Base-by-base conservation (phyloP, 2,797 vertebrate species). In the Intellagama lesueurii region DNA sequence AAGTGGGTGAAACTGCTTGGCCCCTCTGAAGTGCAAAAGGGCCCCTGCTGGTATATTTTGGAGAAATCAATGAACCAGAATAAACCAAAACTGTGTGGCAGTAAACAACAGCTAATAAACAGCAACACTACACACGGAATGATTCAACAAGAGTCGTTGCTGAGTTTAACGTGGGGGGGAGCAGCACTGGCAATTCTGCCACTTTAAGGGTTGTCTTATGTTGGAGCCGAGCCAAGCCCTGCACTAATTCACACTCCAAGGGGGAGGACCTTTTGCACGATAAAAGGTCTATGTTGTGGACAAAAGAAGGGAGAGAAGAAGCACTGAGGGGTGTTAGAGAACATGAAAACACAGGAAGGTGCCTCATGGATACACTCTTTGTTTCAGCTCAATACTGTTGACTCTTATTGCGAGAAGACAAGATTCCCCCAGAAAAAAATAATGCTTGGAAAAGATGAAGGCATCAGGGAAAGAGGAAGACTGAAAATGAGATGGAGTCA, bases 21-120 rank as follows among this genome's bases (percentile, higher is more conserved):
- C 90, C 86, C 89, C 93, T 94, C 86, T 91, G n/a, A 73, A 92
- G 92, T 0, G 0, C 1, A 35, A 89, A 72, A 87, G 93, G 88
- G 89, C 28, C 89, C 88, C 84, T 0, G 88, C 83, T 88, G 94
- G 93, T 95, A 85, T 92, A 90, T 47, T 88, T 94, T 91, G 95
- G 91, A 92, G 91, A 91, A 94, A 92, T 88, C 91, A 79, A 91
- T 16, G 32, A 44, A 79, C 87, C 85, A 85, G 85, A 93, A 92
- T 87, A 87, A 93, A 92, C 92, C 91, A 86, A 26, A 66, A 92
- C 79, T 90, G 94, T 92, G 77, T 87, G 89, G 90, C 88, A 87
- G 4, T 30, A 94, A 92, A 92, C 30, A 16, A 92, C 68, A 81
- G 85, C 91, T 92, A 93, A 92, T 89, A 93, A 94, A 94, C 4